Evolutionary conservation across 2,113 vertebrate genomes (phyloP).

Genomic region (Bos indicus): DNA sequence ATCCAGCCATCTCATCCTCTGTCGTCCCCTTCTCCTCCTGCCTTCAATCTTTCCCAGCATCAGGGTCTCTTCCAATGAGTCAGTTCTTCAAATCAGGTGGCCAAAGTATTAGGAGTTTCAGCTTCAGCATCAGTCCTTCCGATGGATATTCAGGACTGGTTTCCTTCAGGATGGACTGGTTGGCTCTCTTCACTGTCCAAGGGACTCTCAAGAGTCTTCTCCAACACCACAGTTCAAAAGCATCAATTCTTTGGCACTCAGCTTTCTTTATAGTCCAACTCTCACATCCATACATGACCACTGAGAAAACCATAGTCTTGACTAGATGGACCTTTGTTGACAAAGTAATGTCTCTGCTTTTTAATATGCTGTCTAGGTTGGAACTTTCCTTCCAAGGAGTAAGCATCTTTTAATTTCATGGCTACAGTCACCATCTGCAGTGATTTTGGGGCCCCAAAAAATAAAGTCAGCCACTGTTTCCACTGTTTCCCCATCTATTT

Average conservation of each 20-base stretch:
- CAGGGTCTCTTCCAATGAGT: neutral
- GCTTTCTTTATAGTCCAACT: neutral
- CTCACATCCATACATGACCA: neutral
- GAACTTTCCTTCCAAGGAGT: neutral
- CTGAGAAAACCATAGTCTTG: neutral
- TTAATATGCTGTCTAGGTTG: neutral
- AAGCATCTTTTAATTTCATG: neutral
- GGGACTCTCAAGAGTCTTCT: neutral
- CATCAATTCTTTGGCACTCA: fast-evolving
- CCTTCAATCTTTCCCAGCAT: neutral
- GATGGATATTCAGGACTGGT: neutral
- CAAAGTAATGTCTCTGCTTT: neutral
- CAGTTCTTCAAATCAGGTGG: neutral
- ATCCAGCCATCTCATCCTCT: neutral
- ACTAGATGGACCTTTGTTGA: neutral
- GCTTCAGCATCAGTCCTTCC: neutral
- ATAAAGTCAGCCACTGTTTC: neutral
- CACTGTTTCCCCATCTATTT: neutral
- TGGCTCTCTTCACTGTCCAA: neutral
- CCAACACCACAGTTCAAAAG: neutral
- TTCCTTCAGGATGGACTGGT: neutral
- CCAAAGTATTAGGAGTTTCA: neutral
- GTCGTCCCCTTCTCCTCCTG: neutral
- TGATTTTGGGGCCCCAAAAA: neutral
- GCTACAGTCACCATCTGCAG: neutral